Evolutionary conservation across 2,797 vertebrate species (phyloP).

Genomic region (Cuniculus paca): DNA sequence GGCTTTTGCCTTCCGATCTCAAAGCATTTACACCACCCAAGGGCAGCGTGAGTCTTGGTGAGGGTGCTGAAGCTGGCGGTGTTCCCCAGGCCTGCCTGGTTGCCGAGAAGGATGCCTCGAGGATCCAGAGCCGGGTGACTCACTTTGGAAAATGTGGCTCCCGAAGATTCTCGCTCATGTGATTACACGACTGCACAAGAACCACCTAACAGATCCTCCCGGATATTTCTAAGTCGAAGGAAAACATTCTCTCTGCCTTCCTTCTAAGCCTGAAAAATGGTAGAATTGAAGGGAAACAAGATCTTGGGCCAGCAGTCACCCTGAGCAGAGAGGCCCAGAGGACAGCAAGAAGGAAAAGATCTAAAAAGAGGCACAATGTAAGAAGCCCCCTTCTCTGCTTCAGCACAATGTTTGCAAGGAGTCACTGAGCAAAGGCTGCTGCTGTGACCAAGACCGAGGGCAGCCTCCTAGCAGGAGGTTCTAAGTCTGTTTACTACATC

Average conservation of each 20-base stretch:
- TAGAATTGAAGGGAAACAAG: not conserved
- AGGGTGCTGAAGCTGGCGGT: rapidly evolving
- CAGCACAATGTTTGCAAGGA: not conserved
- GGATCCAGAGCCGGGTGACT: not conserved
- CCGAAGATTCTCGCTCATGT: not conserved
- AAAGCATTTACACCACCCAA: not conserved
- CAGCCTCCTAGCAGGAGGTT: not conserved
- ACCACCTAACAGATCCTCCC: not conserved
- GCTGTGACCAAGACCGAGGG: not conserved
- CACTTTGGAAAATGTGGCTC: not conserved
- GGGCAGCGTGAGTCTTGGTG: too few relatives aligned
- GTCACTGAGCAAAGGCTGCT: not conserved
- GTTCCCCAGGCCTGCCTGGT: not conserved
- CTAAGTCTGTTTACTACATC: not conserved
- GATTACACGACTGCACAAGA: not conserved
- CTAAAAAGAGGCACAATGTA: too few relatives aligned
- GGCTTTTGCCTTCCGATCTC: not conserved
- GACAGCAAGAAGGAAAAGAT: not conserved
- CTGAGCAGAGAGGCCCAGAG: not conserved
- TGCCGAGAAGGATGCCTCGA: not conserved
- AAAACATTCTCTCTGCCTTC: not conserved
- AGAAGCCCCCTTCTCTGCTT: not conserved
- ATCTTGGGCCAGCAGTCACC: not conserved
- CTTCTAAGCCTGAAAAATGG: not conserved
- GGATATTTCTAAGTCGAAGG: not conserved